Base-by-base conservation (phyloP, 2,888 invertebrate genomes). In the Chydorus sphaericus region DNA sequence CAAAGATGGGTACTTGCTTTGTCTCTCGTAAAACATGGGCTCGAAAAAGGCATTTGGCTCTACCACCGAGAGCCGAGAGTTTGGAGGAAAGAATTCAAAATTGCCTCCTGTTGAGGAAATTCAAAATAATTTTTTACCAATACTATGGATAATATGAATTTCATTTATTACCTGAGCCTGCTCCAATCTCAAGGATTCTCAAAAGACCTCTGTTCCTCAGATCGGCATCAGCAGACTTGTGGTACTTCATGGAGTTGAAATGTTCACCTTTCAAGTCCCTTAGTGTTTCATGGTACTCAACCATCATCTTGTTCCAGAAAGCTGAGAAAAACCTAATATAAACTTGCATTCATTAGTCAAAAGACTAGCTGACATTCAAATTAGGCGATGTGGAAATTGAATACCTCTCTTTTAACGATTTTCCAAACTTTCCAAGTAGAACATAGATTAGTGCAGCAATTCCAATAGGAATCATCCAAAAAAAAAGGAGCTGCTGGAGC, bases 11-110 rank as follows among this genome's bases (percentile, higher is more conserved):
- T 61, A 62, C 51, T 61, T 59, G 18, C 53, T 20, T 2, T 44
- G 26, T 23, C 54, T 60, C 20, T 57, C 30, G 37, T 48, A 31
- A 57, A 63, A 64, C 38, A 60, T 58, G 1, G 37, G 48, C 44
- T 59, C 56, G 57, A 63, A 63, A 49, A 59, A 58, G 4, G 59
- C 55, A 54, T 64, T 64, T 7, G 61, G 60, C 44, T 64, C 64
- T 20, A 64, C 56, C 14, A 59, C 60, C 2, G 60, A 60, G n/a
- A 63, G 59, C n/a, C 48, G 54, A 1, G 59, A 58, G 37, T 62
- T 62, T 11, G 61, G 57, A 18, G 64, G 64, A 54, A 62, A 64
- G 48, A 54, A 62, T n/a, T 54, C 54, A 23, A 63, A 59, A 58
- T 63, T 63, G 18, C 57, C 59, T 11, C 63, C 63, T 59, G 50